Percentiles rank a stretch among this genome's conserved stretches.
Conservation (phyloP, 2,888 invertebrate genomes). For the Hyles lineata region DNA sequence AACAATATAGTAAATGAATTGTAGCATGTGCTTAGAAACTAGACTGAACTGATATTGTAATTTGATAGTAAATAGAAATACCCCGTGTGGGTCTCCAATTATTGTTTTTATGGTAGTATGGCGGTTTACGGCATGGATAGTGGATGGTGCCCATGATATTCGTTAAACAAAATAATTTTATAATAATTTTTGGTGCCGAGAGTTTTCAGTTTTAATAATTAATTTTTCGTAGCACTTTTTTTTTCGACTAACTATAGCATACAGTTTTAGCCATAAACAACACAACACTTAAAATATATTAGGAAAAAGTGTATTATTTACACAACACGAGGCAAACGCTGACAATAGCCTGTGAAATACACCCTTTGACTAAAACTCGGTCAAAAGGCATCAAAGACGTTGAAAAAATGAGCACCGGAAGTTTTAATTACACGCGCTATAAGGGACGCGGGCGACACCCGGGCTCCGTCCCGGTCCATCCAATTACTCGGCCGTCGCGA, state of each 20-base stretch:
- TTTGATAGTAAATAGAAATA: too few relatives aligned
- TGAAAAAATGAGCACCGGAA: conserved; percentile 26
- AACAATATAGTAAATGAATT: not conserved
- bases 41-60: too few relatives aligned
- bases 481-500: not conserved
- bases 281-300: not conserved
- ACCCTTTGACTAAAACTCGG: not conserved
- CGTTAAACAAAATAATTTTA: too few relatives aligned
- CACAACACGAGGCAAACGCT: not conserved
- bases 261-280: not conserved
- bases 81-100: too few relatives aligned
- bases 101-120: too few relatives aligned
- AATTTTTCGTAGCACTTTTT: too few relatives aligned
- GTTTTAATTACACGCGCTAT: conserved; percentile 21
- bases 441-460: not conserved
- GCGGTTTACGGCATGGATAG: too few relatives aligned
- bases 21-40: not conserved
- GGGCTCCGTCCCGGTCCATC: conserved; percentile 1
- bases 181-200: too few relatives aligned
- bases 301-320: not conserved
- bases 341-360: conserved; percentile 10
- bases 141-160: too few relatives aligned
- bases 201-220: too few relatives aligned
- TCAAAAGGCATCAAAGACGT: conserved; percentile 2
- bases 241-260: too few relatives aligned